Conservation (phyloP, 2,113 vertebrate species). For the Anolis carolinensis region DNA sequence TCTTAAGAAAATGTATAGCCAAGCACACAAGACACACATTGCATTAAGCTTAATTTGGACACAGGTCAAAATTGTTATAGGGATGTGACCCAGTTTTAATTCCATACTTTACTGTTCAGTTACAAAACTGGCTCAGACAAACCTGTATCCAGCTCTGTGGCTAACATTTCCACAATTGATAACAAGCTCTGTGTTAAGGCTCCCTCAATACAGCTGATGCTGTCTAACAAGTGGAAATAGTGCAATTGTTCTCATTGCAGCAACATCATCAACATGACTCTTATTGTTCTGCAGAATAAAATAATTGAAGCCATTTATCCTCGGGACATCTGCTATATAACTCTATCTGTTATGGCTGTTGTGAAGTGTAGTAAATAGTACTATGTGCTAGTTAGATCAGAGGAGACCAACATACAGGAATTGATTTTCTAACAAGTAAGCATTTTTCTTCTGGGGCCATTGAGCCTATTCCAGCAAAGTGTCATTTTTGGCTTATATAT, state of each 20-base stretch:
- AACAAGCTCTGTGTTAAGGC: constrained; percentile 25
- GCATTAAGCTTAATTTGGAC: too few species aligned
- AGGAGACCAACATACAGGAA: not conserved
- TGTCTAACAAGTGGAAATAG: constrained; percentile 56
- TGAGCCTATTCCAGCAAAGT: not conserved
- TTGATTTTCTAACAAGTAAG: constrained; percentile 26
- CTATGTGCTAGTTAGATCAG: constrained; percentile 35
- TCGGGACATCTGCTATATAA: constrained; percentile 55
- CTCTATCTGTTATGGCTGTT: constrained; percentile 49
- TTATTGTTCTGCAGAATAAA: constrained; percentile 60
- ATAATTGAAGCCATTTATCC: constrained; percentile 70
- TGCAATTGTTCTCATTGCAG: constrained; percentile 32
- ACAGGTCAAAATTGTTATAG: not conserved
- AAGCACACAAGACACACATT: not conserved
- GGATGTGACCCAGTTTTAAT: not conserved
- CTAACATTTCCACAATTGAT: not conserved
- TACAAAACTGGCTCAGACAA: not conserved
- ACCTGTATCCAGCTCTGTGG: not conserved
- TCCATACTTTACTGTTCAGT: not conserved
- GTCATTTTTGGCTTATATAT: constrained; percentile 23
- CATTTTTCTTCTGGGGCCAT: constrained; percentile 7
- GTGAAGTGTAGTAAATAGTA: constrained; percentile 45
- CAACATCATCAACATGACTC: constrained; percentile 41
- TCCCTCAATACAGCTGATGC: constrained; percentile 25
- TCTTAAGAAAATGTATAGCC: not conserved